Base-by-base conservation (phyloP, 2,888 invertebrate species). In the Taphrorychus bicolor region DNA sequence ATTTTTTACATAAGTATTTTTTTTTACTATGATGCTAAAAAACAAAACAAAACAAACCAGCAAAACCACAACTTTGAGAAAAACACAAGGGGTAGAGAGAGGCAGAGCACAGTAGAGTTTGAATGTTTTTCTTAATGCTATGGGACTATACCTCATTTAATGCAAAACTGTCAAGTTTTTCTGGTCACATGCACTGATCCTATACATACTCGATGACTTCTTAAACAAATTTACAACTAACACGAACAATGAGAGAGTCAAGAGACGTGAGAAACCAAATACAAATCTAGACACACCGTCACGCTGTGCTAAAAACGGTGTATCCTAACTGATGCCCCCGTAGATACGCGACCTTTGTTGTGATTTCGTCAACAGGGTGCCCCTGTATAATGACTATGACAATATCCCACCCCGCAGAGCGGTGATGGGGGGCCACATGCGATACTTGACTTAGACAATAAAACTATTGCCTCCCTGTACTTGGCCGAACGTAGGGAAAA, bases 341-440 rank as follows among this genome's bases (percentile, higher is more conserved):
- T 69, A 72, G 73, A 73, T 73, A 72, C 69, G 51, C 45, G 58
- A 61, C 52, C 70, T 59, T 56, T 74, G 73, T 74, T 74, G 70
- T 74, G 74, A 74, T 73, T 66, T 54, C 70, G 66, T 56, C 73
- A 57, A 56, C 66, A 69, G 73, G 71, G 73, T 71, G 73, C 70
- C 70, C 60, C 59, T 71, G 71, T 74, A 73, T 74, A 74, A 74
- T 74, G 72, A 68, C 68, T 68, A 70, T 71, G 73, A 74, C 74
- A 74, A 74, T 73, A 11, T 52, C 52, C 0, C 52, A 52, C 11
- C 52, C 18, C 16, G 45, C 32, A 11, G 18, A 45, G 18, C 18
- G 16, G n/a, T 14, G 2, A 14, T 52, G 54, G 74, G 74, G 72
- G 66, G 72, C 64, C 73, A 72, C 74, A 74, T 74, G 73, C 73